Evolutionary conservation across 92 coral and sea anemone species (phyloP), one percentile per base, ranked within the genome.

Genomic region (Epizoanthus illoricatus): DNA sequence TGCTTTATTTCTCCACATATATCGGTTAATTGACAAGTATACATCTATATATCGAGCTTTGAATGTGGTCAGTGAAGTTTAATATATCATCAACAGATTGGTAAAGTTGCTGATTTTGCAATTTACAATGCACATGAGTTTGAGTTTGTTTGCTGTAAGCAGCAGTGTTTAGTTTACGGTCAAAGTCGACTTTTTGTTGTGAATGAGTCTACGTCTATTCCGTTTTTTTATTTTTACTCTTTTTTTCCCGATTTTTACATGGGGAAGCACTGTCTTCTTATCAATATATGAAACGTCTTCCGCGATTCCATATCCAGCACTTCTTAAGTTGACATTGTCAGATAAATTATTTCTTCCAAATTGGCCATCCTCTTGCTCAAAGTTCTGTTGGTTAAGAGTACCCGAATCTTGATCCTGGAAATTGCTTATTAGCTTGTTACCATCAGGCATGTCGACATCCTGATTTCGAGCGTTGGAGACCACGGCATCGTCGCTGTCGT

Each of bases 201-300:
- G 24, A 23, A 42, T 42, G 40, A 12, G 21, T 78, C 52, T 12
- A 19, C 13, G 81, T 13, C 41, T 64, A 7, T 43, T 63, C 6
- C 45, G 39, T 45, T 78, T 78, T 43, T 70, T 33, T 62, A 57
- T 20, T 55, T 78, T 16, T 2, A 2, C 10, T 64, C 28, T 78
- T 1, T 59, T 63, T 10, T 24, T 63, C 49, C 18, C 56, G 16
- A 52, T 52, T 3, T 52, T 61, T 20, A 45, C 28, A 42, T 45
- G 67, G 18, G 82, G 82, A 61, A 78, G 71, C 0, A 43, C 71
- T 4, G 82, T 78, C 52, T 78, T 78, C 70, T 78, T 78, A 41
- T 78, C 71, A n/a, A 78, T 20, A 43, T 78, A 78, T 45, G 82
- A 78, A 43, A 78, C 24, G 45, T 78, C 82, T 20, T 78, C 82